Base-by-base conservation (phyloP, 2,113 vertebrate genomes). In the Antechinus flavipes region DNA sequence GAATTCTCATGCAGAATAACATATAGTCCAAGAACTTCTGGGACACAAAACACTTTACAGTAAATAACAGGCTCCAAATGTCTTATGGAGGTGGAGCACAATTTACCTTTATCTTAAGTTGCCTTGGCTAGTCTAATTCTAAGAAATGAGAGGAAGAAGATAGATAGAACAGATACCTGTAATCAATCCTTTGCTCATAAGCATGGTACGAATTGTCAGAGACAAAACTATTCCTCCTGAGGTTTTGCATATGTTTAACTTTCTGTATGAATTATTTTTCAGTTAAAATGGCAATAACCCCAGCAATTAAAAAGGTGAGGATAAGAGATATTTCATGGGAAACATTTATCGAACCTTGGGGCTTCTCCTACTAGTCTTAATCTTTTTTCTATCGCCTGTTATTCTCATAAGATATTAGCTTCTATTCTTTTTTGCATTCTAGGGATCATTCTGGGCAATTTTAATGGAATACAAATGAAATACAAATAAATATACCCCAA, bases 1-100 rank as follows among this genome's bases (percentile, higher is more conserved):
- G 14, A 94, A 94, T 47, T 97, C 52, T 95, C 92, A n/a, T 0
- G 10, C 12, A 19, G 93, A 35, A 90, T 5, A 55, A 95, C 12
- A 92, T 22, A 91, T 7, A 90, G 54, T 9, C 68, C 42, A 89
- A 90, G 90, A 46, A 27, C 68, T 68, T 54, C 8, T 10, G 27
- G 76, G 58, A 12, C 42, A 55, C 91, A 55, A 92, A 93, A 84
- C 27, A 93, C 8, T 12, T 49, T 12, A 22, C 26, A 7, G 24
- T n/a, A 14, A 23, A 19, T n/a, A 14, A 23, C 47, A 95, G 84
- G 52, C 8, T 90, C 27, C 46, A 61, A 76, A 68, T 91, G 68
- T 49, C 84, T 68, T 30, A 68, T 76, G 68, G 35, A 76, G 84
- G 58, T 23, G 35, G 54, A 30, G 42, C 54, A 50, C 90, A 42